Evolutionary conservation across 2,113 vertebrate genomes (phyloP).

Genomic region (Chloroceryle aenea): DNA sequence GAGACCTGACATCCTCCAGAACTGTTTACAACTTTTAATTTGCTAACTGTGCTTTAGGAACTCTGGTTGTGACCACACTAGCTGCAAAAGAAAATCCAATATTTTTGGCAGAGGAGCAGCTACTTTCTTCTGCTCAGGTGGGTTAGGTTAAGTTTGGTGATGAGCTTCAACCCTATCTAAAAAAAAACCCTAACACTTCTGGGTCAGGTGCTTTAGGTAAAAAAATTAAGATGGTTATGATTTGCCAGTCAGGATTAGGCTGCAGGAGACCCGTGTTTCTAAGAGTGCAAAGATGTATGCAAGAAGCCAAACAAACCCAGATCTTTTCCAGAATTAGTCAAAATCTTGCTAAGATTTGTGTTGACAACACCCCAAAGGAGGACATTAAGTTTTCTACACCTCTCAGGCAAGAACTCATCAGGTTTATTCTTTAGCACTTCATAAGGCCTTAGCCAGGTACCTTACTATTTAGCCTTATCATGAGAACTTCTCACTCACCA

Average conservation of each 20-base stretch:
- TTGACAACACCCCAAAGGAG: background rate
- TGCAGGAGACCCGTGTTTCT: background rate
- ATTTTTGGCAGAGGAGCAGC: background rate
- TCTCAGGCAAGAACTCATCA: background rate
- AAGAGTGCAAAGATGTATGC: background rate
- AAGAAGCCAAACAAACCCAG: background rate
- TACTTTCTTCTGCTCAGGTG: background rate
- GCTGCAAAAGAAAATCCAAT: background rate
- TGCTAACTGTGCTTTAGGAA: background rate
- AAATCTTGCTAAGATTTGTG: background rate
- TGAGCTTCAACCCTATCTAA: background rate
- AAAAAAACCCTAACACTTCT: background rate
- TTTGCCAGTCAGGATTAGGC: background rate
- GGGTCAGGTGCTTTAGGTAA: background rate
- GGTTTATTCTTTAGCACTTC: background rate
- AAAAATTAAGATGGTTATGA: background rate
- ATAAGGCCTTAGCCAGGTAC: background rate
- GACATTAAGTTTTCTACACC: background rate
- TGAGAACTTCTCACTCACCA: background rate
- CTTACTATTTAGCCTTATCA: background rate
- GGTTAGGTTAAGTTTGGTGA: background rate
- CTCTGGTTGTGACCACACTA: background rate
- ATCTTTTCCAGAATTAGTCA: background rate
- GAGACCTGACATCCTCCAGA: background rate
- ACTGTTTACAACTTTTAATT: background rate